A percentile compares a stretch with the other conserved stretches of the same genome.
These are phyloP conservation scores for Oophaga sylvatica DNA, from an alignment of 2,797 vertebrate species.

Conservation along the genomic window DNA sequence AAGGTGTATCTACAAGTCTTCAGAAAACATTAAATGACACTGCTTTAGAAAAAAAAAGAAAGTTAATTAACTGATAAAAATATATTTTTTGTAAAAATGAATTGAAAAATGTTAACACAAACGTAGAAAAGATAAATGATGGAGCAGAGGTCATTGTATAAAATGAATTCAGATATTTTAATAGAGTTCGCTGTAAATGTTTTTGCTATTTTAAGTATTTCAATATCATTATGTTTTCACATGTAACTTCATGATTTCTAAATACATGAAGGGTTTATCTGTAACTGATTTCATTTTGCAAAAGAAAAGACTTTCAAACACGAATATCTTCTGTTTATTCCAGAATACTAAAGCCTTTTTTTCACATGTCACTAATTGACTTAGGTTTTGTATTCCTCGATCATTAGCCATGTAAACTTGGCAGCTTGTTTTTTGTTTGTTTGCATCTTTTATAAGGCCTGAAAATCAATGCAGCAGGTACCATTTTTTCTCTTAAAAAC, in stretches of 20 bases:
- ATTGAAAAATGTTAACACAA: slow-evolving; percentile 7
- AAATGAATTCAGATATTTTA: slow-evolving; percentile 14
- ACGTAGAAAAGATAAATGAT: slow-evolving; percentile 6
- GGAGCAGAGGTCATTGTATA: slow-evolving; percentile 6
- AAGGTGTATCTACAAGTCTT: slow-evolving; percentile 12
- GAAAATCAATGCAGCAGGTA: too few relatives aligned
- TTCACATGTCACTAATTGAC: too few relatives aligned
- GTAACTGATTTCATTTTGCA: background rate
- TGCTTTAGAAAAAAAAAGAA: slow-evolving; percentile 22
- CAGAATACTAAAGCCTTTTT: background rate
- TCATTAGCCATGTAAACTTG: too few relatives aligned
- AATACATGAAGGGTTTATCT: background rate
- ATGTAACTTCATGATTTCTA: background rate
- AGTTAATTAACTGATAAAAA: slow-evolving; percentile 35
- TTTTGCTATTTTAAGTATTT: slow-evolving; percentile 4
- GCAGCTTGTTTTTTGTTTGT: too few relatives aligned
- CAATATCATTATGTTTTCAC: background rate
- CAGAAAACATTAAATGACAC: slow-evolving; percentile 32
- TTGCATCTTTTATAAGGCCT: too few relatives aligned
- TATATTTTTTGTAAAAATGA: background rate
- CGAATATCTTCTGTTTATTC: background rate
- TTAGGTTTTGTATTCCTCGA: too few relatives aligned
- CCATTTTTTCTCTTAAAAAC: too few relatives aligned
- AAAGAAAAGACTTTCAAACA: background rate
- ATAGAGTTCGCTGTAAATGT: background rate